phyloP scores from a whole-genome alignment of 2,888 invertebrate genomes.

The Maniola hyperantus region DNA sequence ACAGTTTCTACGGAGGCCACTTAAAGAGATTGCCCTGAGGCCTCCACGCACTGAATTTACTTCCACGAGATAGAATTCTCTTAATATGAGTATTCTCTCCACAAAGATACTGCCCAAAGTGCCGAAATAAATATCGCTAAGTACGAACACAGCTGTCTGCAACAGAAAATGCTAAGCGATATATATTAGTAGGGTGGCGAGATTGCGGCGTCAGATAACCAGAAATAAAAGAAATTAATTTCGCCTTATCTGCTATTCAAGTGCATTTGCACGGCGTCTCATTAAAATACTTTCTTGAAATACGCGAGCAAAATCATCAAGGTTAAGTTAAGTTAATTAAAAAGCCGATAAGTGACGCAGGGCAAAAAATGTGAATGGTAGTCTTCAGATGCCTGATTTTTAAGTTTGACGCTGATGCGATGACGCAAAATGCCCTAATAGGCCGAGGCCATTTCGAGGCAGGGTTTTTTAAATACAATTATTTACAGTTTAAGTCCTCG shows the following conservation, averaged over 20 bases:
- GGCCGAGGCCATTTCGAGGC: not conserved
- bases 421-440: not conserved
- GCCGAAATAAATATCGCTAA: conserved; percentile 70
- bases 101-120: conserved; percentile 59
- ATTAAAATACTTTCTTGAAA: conserved; percentile 34
- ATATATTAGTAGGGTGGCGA: conserved; percentile 40
- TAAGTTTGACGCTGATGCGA: conserved; percentile 2
- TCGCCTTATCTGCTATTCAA: conserved; percentile 37
- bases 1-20: conserved; percentile 59
- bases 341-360: conserved; percentile 25
- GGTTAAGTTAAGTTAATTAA: conserved; percentile 36
- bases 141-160: conserved; percentile 48
- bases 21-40: conserved; percentile 74
- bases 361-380: conserved; percentile 17
- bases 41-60: conserved; percentile 58
- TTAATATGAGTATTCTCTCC: conserved; percentile 68
- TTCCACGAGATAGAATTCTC: conserved; percentile 59
- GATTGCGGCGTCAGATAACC: conserved; percentile 37
- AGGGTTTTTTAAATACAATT: not conserved
- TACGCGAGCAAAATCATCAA: conserved; percentile 30
- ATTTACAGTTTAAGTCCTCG: not conserved
- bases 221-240: conserved; percentile 41
- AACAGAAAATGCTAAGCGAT: conserved; percentile 44
- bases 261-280: conserved; percentile 33
- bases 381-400: conserved; percentile 9